A percentile compares a stretch with the other conserved stretches of the same genome.
Evolutionary conservation across 2,797 vertebrate species (phyloP).

Genomic region (Nyctalus aviator): DNA sequence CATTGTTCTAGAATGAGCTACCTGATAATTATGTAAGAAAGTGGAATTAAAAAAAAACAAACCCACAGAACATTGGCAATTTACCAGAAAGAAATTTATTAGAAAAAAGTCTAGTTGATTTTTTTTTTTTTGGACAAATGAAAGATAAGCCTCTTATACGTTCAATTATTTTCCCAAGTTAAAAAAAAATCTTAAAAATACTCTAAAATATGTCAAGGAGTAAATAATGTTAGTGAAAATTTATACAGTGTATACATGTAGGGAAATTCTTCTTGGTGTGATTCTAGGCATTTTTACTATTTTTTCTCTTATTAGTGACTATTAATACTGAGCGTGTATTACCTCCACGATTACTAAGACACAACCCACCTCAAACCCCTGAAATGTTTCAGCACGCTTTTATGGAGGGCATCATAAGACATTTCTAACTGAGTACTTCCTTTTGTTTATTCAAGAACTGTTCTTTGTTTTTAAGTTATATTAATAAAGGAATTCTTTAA

Average conservation of each 20-base stretch:
- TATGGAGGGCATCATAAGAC: not conserved
- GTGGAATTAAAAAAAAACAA: constrained; percentile 2
- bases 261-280: not conserved
- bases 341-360: not conserved
- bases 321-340: not conserved
- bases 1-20: not conserved
- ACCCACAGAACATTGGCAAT: not conserved
- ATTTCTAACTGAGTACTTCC: not conserved
- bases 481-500: not conserved
- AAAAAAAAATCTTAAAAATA: not conserved
- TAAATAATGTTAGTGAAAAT: constrained; percentile 5
- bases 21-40: not conserved
- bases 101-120: not conserved
- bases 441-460: not conserved
- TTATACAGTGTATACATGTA: not conserved
- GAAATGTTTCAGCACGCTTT: not conserved
- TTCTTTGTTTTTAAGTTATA: not conserved
- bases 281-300: not conserved
- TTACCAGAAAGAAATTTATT: constrained; percentile 18
- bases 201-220: not conserved
- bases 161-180: not conserved
- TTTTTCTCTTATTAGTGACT: constrained; percentile 21
- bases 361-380: not conserved
- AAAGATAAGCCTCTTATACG: not conserved
- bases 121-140: not conserved